Percentiles rank a stretch among this genome's conserved stretches.
Conservation (phyloP, 2,888 invertebrate genomes). For the Dione juno region DNA sequence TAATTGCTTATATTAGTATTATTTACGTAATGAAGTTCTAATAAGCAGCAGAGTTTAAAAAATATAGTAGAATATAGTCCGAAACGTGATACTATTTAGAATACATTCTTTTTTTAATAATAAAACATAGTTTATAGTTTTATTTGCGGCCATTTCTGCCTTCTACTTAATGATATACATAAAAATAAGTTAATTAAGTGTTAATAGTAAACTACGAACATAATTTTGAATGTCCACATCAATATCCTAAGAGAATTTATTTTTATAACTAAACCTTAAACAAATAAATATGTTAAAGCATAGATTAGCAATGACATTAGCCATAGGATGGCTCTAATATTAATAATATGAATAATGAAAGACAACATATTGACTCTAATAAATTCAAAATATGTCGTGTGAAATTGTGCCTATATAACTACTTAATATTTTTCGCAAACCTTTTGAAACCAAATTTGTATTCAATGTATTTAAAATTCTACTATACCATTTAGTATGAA, state of each 20-base stretch:
- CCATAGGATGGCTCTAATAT: constrained; percentile 16
- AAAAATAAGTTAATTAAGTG: constrained; percentile 8
- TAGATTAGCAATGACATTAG: constrained; percentile 13
- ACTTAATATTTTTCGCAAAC: constrained; percentile 8
- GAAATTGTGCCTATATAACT: constrained; percentile 25
- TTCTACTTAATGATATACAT: neutral
- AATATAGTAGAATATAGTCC: constrained; percentile 15
- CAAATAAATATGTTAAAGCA: constrained; percentile 5
- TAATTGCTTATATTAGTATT: neutral
- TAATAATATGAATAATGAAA: constrained; percentile 16
- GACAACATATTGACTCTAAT: constrained; percentile 19
- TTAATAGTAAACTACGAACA: constrained; percentile 3
- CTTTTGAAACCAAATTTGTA: neutral
- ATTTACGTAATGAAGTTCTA: neutral
- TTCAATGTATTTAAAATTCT: constrained; percentile 13
- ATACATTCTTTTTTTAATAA: constrained; percentile 4
- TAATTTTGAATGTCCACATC: neutral
- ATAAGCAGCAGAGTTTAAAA: constrained; percentile 14
- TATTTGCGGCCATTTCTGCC: constrained; percentile 12
- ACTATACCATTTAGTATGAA: constrained; percentile 1
- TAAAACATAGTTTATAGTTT: neutral
- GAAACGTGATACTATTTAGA: constrained; percentile 23
- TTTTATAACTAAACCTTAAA: constrained; percentile 17
- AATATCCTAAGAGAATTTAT: constrained; percentile 11
- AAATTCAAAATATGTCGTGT: constrained; percentile 6